These are phyloP conservation scores for Melanotaenia parkinsoni DNA, from an alignment of 2,797 vertebrate species.

Conservation along the genomic window DNA sequence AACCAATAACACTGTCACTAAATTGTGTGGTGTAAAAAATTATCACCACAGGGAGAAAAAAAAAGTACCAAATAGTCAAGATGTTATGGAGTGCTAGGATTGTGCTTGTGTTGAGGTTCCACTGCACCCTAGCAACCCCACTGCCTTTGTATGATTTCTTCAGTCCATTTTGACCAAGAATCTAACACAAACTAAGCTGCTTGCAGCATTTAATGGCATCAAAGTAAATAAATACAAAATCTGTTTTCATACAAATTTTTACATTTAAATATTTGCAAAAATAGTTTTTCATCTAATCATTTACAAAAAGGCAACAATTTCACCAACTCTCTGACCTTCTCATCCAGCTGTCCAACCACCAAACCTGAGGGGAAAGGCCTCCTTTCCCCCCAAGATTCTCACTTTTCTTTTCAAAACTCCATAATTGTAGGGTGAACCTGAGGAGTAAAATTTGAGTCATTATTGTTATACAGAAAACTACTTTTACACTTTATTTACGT, in stretches of 20 bases:
- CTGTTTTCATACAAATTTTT: conserved; percentile 68
- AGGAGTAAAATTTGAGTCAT: conserved; percentile 15
- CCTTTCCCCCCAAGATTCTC: conserved; percentile 81
- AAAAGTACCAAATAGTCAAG: conserved; percentile 29
- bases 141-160: conserved; percentile 63
- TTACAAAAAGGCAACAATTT: conserved; percentile 80
- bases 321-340: conserved; percentile 79
- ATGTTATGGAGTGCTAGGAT: conserved; percentile 82
- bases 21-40: not conserved
- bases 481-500: not conserved
- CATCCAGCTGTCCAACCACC: conserved; percentile 77
- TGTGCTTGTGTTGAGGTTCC: conserved; percentile 88
- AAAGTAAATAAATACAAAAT: conserved; percentile 78
- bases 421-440: conserved; percentile 95
- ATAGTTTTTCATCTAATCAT: conserved; percentile 75
- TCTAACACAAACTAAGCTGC: conserved; percentile 61
- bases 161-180: conserved; percentile 76
- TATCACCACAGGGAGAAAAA: not conserved
- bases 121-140: conserved; percentile 87
- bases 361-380: conserved; percentile 88
- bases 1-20: conserved; percentile 21
- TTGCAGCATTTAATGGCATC: conserved; percentile 71
- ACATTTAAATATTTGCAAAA: conserved; percentile 74
- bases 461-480: not conserved
- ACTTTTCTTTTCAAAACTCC: conserved; percentile 88